A percentile compares a stretch with the other conserved stretches of the same genome.
Conservation (phyloP, 2,888 invertebrate genomes). For the Chaitophorus viminalis region DNA sequence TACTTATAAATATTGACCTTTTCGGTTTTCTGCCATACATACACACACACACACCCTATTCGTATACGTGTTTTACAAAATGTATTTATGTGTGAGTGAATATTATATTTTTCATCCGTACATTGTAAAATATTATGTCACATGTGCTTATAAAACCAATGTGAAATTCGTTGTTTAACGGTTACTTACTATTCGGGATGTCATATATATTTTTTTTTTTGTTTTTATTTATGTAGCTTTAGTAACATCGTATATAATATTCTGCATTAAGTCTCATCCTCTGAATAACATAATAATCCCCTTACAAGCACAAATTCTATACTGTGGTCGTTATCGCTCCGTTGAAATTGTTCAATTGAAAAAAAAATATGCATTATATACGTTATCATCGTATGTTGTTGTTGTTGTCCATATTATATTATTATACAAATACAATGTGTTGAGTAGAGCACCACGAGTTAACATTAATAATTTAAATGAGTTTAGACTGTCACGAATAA, state of each 20-base stretch:
- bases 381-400: background rate
- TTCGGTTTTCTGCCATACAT: conserved; percentile 7
- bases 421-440: too few species aligned
- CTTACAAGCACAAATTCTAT: too few species aligned
- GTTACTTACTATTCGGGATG: background rate
- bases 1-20: conserved; percentile 9
- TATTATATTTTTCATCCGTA: background rate
- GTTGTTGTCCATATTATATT: too few species aligned
- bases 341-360: conserved; percentile 12
- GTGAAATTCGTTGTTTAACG: background rate
- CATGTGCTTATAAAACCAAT: background rate
- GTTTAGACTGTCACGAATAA: background rate
- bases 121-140: background rate
- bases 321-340: background rate
- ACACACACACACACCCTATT: background rate
- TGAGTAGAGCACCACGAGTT: background rate
- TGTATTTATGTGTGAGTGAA: background rate
- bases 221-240: too few species aligned
- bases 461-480: conserved; percentile 4
- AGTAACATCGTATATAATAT: background rate
- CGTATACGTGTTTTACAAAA: background rate
- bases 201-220: too few species aligned
- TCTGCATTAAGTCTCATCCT: background rate
- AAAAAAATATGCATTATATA: background rate
- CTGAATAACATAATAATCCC: background rate